Evolutionary conservation across 2,113 vertebrate species (phyloP).

Genomic region (Brachyhypopomus gauderio): DNA sequence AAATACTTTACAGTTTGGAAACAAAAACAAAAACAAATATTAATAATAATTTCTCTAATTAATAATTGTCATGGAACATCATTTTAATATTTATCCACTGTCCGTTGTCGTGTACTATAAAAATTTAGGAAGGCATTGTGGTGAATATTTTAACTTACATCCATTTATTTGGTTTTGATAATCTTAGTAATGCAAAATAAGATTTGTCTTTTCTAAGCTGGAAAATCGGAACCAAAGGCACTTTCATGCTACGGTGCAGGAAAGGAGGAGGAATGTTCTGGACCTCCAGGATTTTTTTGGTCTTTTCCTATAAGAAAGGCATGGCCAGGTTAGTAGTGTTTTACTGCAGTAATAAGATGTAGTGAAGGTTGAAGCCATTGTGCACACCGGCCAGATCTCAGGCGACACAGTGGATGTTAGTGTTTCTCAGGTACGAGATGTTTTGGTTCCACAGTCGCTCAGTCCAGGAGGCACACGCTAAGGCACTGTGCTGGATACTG

Average conservation of each 20-base stretch:
- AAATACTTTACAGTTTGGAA: constrained; percentile 45
- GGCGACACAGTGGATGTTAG: constrained; percentile 35
- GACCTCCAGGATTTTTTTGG: constrained; percentile 79
- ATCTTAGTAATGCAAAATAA: constrained; percentile 73
- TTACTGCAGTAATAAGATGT: constrained; percentile 52
- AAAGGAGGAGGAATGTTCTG: constrained; percentile 79
- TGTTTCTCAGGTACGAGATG: constrained; percentile 42
- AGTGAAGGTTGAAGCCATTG: constrained; percentile 51
- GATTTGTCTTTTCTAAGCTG: constrained; percentile 90
- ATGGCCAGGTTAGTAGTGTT: constrained; percentile 71
- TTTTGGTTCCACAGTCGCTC: constrained; percentile 63
- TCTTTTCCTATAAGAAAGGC: constrained; percentile 84
- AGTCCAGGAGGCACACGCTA: constrained; percentile 71
- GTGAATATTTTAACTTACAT: constrained; percentile 84
- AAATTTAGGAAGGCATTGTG: constrained; percentile 93
- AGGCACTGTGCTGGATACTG: constrained; percentile 91
- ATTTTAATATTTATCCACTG: constrained; percentile 54
- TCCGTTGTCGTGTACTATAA: constrained; percentile 61
- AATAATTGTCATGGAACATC: constrained; percentile 55
- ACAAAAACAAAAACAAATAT: constrained; percentile 53
- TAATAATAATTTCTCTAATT: constrained; percentile 57
- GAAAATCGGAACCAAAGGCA: constrained; percentile 95
- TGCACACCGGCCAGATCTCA: constrained; percentile 41
- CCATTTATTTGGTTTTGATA: constrained; percentile 87
- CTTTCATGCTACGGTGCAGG: constrained; percentile 94